Percentiles rank a stretch among this genome's conserved stretches.
Conservation (phyloP, 2,113 vertebrate species). For the Mungos mungo region DNA sequence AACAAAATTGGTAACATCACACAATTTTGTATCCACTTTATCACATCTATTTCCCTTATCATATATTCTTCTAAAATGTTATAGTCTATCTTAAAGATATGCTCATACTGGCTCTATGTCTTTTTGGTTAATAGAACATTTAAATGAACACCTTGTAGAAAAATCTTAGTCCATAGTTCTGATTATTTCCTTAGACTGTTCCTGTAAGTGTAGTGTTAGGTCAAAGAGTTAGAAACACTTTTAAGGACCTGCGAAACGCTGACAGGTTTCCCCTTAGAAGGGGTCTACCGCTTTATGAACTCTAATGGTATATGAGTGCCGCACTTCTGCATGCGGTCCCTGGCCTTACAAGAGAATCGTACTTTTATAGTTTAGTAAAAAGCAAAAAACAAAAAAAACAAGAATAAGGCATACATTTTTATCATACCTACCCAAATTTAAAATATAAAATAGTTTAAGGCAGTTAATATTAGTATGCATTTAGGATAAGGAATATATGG, state of each 20-base stretch:
- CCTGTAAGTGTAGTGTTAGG: not conserved
- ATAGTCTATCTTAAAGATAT: not conserved
- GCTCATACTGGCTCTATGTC: not conserved
- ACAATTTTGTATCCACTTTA: conserved; percentile 11
- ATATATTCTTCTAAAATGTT: conserved; percentile 11
- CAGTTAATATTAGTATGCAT: conserved; percentile 17
- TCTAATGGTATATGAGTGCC: not conserved
- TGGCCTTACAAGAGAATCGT: conserved; percentile 17
- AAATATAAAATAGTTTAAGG: conserved; percentile 17
- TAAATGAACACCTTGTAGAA: not conserved
- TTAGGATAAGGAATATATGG: not conserved
- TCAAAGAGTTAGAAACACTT: conserved; percentile 14
- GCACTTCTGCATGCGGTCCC: not conserved
- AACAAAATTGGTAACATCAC: not conserved
- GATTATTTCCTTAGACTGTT: conserved; percentile 30
- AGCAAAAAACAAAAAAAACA: not conserved
- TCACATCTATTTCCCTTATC: not conserved
- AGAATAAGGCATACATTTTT: not conserved
- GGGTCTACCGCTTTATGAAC: not conserved
- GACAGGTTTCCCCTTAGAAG: not conserved
- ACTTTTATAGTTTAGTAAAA: conserved; percentile 14
- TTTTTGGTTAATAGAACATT: not conserved
- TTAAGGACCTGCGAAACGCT: conserved; percentile 6
- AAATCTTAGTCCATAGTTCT: conserved; percentile 6
- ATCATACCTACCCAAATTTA: conserved; percentile 27